phyloP scores from a whole-genome alignment of 2,888 invertebrate species.

The Stenodema calcarata region DNA sequence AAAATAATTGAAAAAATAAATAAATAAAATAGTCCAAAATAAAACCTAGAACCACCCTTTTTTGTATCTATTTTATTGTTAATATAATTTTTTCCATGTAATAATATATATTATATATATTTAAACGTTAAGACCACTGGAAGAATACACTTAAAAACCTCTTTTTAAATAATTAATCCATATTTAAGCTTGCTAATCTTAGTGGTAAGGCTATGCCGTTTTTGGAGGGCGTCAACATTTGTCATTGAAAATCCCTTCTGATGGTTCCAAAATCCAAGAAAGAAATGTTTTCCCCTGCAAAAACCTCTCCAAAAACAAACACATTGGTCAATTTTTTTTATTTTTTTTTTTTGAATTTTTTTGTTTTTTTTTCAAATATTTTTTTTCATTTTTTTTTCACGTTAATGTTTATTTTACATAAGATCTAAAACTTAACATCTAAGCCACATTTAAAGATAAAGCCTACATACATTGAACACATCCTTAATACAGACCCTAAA shows the following conservation, averaged over 20 bases:
- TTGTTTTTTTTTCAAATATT: not conserved
- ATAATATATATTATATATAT: constrained; percentile 47
- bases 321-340: constrained; percentile 53
- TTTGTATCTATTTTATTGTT: constrained; percentile 50
- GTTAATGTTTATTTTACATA: constrained; percentile 4
- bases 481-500: constrained; percentile 55
- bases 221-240: constrained; percentile 36
- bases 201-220: constrained; percentile 56
- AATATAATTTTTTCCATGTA: constrained; percentile 50
- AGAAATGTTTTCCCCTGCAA: not conserved
- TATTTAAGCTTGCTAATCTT: constrained; percentile 48
- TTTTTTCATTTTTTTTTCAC: not conserved
- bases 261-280: not conserved
- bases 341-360: constrained; percentile 1
- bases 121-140: constrained; percentile 54
- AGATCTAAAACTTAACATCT: constrained; percentile 53
- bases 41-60: constrained; percentile 48
- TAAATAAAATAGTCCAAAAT: too few relatives aligned
- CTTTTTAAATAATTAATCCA: constrained; percentile 29
- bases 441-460: constrained; percentile 54
- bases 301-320: constrained; percentile 51
- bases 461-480: constrained; percentile 56
- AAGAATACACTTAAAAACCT: constrained; percentile 54
- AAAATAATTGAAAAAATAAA: too few relatives aligned
- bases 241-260: not conserved